Evolutionary conservation across 2,797 vertebrate species (phyloP).

Genomic region (Morus bassanus): DNA sequence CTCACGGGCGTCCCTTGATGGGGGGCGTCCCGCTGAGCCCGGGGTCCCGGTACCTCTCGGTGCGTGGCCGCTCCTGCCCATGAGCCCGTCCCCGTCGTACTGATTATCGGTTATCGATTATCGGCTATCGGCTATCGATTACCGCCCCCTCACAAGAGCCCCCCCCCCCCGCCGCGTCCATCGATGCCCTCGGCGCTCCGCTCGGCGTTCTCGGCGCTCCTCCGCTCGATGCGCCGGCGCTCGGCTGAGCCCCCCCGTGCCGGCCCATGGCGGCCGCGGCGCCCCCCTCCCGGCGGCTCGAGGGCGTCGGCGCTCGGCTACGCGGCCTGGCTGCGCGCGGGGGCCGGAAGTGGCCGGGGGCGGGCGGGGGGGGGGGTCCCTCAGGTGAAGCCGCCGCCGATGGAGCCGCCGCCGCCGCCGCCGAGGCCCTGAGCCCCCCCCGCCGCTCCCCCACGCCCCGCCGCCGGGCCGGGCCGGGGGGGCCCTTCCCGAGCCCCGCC

Average conservation of each 20-base stretch:
- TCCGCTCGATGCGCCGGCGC: not conserved
- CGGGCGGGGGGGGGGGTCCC: constrained; percentile 63
- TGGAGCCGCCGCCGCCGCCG: constrained; percentile 36
- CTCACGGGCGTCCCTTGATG: not conserved
- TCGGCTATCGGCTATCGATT: not conserved
- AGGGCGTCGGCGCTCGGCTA: constrained; percentile 55
- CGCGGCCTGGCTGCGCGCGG: constrained; percentile 72
- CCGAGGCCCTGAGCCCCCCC: constrained; percentile 6
- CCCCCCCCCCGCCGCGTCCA: not conserved
- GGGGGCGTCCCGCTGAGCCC: not conserved
- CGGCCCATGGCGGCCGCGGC: not conserved
- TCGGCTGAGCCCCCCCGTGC: not conserved
- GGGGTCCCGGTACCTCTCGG: too few relatives aligned
- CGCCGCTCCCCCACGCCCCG: not conserved
- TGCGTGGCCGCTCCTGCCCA: not conserved
- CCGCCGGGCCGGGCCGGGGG: not conserved
- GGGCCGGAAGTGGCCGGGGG: constrained; percentile 77
- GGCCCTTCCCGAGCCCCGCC: not conserved
- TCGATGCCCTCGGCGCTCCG: not conserved
- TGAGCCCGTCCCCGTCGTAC: too few relatives aligned
- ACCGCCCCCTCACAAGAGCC: too few relatives aligned
- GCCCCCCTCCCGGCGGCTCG: not conserved
- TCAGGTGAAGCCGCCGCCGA: constrained; percentile 69
- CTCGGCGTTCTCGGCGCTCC: too few relatives aligned
- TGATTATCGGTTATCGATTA: not conserved